Conservation (phyloP, 1,140 invertebrate genomes). For the Drosophila mauritiana region DNA sequence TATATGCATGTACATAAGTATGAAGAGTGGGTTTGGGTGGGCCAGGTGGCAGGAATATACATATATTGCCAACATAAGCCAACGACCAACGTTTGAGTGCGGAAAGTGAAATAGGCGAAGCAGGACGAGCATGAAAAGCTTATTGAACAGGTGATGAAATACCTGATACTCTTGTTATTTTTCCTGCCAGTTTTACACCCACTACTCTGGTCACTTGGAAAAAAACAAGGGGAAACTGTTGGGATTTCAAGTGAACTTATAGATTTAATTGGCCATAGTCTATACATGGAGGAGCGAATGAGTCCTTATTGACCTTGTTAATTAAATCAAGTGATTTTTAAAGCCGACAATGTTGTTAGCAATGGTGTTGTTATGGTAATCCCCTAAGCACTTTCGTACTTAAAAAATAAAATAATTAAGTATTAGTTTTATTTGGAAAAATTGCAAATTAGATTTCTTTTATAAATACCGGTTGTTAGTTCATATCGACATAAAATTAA, state of each 20-base stretch:
- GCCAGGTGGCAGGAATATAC: conserved; percentile 27
- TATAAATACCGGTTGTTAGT: too few species aligned
- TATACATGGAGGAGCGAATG: background rate
- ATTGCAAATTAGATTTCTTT: too few species aligned
- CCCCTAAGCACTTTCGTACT: too few species aligned
- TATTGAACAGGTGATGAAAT: conserved; percentile 46
- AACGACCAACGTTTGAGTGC: conserved; percentile 38
- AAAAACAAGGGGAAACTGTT: conserved; percentile 18
- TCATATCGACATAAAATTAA: background rate
- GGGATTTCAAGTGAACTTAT: conserved; percentile 23
- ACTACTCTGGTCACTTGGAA: conserved; percentile 15
- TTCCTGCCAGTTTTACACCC: conserved; percentile 7
- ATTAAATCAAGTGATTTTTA: conserved; percentile 1
- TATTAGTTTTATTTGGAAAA: background rate
- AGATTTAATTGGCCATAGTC: conserved; percentile 15
- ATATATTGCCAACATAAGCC: conserved; percentile 48
- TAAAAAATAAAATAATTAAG: too few species aligned
- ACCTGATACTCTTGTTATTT: conserved; percentile 42
- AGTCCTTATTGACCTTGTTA: background rate
- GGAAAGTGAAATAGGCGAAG: conserved; percentile 32
- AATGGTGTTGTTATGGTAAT: background rate
- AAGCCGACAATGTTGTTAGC: background rate
- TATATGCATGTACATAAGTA: conserved; percentile 32
- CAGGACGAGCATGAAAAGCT: conserved; percentile 29
- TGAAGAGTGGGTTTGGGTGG: conserved; percentile 1